Base-by-base conservation (phyloP, 2,113 vertebrate species). In the Calcarius ornatus region DNA sequence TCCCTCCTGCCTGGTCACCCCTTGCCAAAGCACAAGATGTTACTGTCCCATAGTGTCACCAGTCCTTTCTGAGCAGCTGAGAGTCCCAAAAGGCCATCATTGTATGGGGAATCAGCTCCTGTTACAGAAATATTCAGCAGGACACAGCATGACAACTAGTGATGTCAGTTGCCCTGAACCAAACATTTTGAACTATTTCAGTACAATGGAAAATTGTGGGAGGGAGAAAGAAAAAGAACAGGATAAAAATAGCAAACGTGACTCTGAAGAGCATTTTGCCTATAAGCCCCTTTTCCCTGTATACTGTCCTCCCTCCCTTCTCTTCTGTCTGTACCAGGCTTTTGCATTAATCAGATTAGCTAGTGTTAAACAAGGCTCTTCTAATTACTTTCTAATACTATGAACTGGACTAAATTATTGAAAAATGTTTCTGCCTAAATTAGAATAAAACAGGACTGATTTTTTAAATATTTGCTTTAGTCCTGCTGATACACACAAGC, bases 151-250 rank as follows among this genome's bases (percentile, higher is more conserved):
- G 86, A 91, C 71, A 63, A 57, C 51, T 37, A 57, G 45, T 64
- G 75, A 95, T 79, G 86, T 92, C 96, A 91, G 88, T 31, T 90
- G 80, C 81, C 81, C 81, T 79, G 66, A 93, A 88, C 89, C 90
- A 86, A 95, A 96, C 85, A 86, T 95, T 91, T 94, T 95, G 71
- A 93, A 94, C 95, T 97, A 95, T 96, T 97, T 95, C 12, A 3
- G 94, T 95, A 90, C 71, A 94, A 81, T 78, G 92, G 95, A 94
- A 97, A 96, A 75, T 94, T 94, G 79, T 59, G 72, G 83, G 91
- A 96, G 63, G 45, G 53, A 93, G 90, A 93, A 93, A 92, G 75
- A 93, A 96, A 88, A 91, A 95, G 85, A 93, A 80, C 33, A 68
- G 54, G 60, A 91, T 69, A 95, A 96, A 95, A 95, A 97, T 93